Evolutionary conservation across 2,113 vertebrate species (phyloP), one percentile per base, ranked within the genome.

Genomic region (Semnornis frantzii): DNA sequence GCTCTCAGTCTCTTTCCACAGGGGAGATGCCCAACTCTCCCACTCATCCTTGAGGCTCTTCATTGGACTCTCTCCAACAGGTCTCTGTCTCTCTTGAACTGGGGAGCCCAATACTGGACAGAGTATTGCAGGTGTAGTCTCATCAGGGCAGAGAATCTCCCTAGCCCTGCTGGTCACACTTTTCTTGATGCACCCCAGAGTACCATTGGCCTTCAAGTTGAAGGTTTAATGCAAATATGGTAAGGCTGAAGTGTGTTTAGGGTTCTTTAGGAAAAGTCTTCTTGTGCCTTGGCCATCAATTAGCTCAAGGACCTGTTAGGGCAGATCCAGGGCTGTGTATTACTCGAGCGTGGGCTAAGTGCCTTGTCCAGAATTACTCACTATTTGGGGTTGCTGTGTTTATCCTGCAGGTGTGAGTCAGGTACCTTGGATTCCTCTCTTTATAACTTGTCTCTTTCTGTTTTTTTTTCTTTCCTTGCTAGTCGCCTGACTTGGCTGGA

Each of bases 401-500:
- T 86, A 46, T 75, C 24, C 64, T 83, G 5, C 27, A 64, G 44
- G 20, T 1, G 1, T 13, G 2, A 63, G 12, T 46, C 25, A 18
- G 14, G 6, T 62, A 3, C 25, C 30, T 48, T 28, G 24, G 25
- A 33, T 54, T 52, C 31, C 31, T 58, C 37, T 34, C 21, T 13
- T 27, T 16, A 15, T 76, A 59, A 69, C 73, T 90, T 58, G 92
- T 24, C 59, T 5, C 25, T 18, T 10, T 78, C 24, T 23, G 14
- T 24, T 31, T 46, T 46, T 52, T 21, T 11, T 3, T 5, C 3
- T 25, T 15, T 34, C 39, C 15, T 6, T 2, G 33, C 82, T 85
- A 99, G 99, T 87, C 98, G 98, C 28, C 93, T 99, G 87, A 98
- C 98, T 5, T 99, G 99, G 99, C 98, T 99, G 48, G 98, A 99